Evolutionary conservation across 1,140 invertebrate genomes (phyloP).

Genomic region (Panagrolaimus sp.): DNA sequence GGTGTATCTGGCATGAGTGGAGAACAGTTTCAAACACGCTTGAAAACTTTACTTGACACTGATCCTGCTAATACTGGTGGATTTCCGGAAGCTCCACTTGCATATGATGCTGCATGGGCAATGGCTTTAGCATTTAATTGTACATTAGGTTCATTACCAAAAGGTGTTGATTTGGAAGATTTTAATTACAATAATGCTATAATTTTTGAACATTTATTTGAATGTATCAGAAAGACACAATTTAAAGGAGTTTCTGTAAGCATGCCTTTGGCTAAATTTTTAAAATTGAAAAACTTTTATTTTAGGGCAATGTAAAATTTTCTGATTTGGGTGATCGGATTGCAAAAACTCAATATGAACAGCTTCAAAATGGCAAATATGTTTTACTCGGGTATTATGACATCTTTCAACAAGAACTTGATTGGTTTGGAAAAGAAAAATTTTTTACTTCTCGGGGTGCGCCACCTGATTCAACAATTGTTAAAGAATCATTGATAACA

Average conservation of each 20-base stretch:
- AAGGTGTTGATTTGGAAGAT: conserved; percentile 71
- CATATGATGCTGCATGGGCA: conserved; percentile 91
- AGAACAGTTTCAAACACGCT: conserved; percentile 43
- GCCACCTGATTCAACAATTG: conserved; percentile 54
- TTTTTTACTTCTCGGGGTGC: conserved; percentile 70
- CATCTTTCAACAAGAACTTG: conserved; percentile 84
- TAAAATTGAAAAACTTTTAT: neutral
- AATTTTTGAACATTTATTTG: conserved; percentile 88
- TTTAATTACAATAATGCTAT: conserved; percentile 94
- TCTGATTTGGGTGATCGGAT: conserved; percentile 90
- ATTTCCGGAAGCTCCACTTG: conserved; percentile 92
- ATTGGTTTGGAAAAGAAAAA: conserved; percentile 79
- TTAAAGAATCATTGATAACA: conserved; percentile 45
- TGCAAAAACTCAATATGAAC: conserved; percentile 95
- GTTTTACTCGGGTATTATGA: conserved; percentile 92
- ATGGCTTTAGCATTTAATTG: conserved; percentile 75
- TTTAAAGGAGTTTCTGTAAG: conserved; percentile 95
- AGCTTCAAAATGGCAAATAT: conserved; percentile 85
- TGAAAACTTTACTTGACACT: conserved; percentile 41
- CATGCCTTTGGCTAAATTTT: neutral
- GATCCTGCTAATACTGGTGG: conserved; percentile 64
- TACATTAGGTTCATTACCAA: conserved; percentile 70
- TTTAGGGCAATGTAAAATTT: conserved; percentile 63
- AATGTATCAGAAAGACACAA: conserved; percentile 90
- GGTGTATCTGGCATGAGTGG: conserved; percentile 54